Base-by-base conservation (phyloP, 2,113 vertebrate species). In the Perccottus glenii region DNA sequence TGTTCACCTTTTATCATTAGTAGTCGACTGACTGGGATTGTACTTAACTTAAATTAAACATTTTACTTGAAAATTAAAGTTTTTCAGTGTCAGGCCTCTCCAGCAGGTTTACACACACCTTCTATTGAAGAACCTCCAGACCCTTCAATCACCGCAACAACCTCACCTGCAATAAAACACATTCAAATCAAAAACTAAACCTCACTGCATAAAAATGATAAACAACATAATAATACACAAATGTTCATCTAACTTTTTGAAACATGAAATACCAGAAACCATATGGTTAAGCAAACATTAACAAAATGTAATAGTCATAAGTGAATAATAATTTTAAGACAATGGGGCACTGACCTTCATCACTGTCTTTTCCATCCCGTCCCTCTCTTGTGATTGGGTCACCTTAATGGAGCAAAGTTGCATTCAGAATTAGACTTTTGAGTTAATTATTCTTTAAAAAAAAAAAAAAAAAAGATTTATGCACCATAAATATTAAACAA, bases 111-210 rank as follows among this genome's bases (percentile, higher is more conserved):
- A 66, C 56, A 85, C 60, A 67, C 63, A 88, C 84, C 81, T 64
- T 85, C 87, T 78, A 80, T 88, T 83, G 68, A 87, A 59, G 91
- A 84, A 73, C 77, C 85, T 73, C 91, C 92, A 79, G 92, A 92
- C 3, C 91, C 92, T 43, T 93, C 92, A 57, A 90, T 74, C 55
- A 85, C 76, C 47, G 70, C 52, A 68, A 73, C 87, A 57, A 67
- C 42, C 49, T 88, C 87, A 80, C 83, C 90, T 91, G 64, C 36
- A 77, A 75, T 67, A 53, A 57, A 49, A 44, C 62, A 46, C 60
- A 59, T 62, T 52, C 33, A 61, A 72, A 46, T 32, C 49, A 16
- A 51, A 55, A 55, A 55, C 38, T 33, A 55, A 55, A 55, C 33
- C 8, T 14, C 38, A 7, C 11, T 55, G 32, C 15, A 40, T 12